These are phyloP conservation scores for Synanthedon vespiformis DNA, from an alignment of 2,888 invertebrate genomes.

Conservation along the genomic window DNA sequence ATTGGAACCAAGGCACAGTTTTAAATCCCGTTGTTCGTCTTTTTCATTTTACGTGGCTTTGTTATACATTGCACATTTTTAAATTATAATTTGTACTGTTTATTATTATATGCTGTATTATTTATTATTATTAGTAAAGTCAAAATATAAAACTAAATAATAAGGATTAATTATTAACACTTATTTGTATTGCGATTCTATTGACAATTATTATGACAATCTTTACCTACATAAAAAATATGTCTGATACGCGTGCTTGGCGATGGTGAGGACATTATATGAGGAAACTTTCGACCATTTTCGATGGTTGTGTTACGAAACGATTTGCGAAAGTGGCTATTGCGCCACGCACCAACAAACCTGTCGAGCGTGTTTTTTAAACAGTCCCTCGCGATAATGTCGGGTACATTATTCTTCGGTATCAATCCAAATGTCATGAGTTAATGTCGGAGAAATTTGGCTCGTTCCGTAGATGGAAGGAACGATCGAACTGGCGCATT, in stretches of 20 bases:
- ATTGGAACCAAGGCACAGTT: constrained; percentile 33
- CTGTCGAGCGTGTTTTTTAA: constrained; percentile 5
- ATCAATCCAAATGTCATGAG: not conserved
- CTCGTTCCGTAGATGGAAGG: not conserved
- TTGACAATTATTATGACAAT: too few species aligned
- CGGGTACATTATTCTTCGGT: constrained; percentile 2
- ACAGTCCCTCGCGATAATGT: constrained; percentile 13
- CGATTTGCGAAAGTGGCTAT: constrained; percentile 54
- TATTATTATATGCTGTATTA: too few species aligned
- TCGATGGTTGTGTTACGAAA: constrained; percentile 46
- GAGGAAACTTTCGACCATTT: constrained; percentile 55
- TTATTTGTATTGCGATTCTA: too few species aligned
- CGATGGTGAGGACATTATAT: constrained; percentile 29
- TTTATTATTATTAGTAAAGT: too few species aligned
- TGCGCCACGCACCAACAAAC: constrained; percentile 25
- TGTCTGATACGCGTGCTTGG: constrained; percentile 16
- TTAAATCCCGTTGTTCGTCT: constrained; percentile 25
- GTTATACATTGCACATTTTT: too few species aligned
- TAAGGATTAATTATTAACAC: too few species aligned
- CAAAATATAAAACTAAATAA: too few species aligned
- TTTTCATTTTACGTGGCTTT: too few species aligned
- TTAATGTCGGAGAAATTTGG: not conserved
- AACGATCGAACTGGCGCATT: too few species aligned
- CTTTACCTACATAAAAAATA: too few species aligned
- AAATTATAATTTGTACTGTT: too few species aligned